Conservation (phyloP, 2,888 invertebrate species). For the Nymphalis c-album region DNA sequence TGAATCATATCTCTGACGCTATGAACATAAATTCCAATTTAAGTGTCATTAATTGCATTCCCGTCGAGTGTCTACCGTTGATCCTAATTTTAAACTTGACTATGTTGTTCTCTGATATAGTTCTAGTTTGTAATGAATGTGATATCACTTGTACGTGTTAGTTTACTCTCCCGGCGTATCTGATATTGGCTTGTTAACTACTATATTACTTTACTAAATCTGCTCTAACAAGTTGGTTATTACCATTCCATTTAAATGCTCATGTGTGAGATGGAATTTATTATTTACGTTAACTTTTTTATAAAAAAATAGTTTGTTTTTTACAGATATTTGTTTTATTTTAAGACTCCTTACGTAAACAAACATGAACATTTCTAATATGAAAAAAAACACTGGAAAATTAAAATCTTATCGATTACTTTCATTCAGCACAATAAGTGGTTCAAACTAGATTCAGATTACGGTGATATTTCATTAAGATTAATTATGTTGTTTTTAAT, state of each 20-base stretch:
- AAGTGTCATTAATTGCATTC: conserved; percentile 9
- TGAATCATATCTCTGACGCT: not conserved
- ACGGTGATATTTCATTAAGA: too few relatives aligned
- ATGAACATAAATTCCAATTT: not conserved
- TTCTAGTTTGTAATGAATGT: conserved; percentile 43
- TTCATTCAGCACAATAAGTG: too few relatives aligned
- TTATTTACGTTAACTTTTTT: too few relatives aligned
- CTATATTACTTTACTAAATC: conserved; percentile 30
- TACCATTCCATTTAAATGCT: not conserved
- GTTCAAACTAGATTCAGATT: too few relatives aligned
- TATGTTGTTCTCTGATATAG: conserved; percentile 34
- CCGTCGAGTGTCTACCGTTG: conserved; percentile 27
- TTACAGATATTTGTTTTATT: too few relatives aligned
- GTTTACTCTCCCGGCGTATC: conserved; percentile 38
- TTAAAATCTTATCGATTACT: too few relatives aligned
- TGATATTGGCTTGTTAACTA: conserved; percentile 39
- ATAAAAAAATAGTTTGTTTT: too few relatives aligned
- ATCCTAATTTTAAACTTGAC: conserved; percentile 34
- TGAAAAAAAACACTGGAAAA: too few relatives aligned
- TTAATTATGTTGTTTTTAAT: too few relatives aligned
- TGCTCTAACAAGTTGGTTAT: conserved; percentile 3
- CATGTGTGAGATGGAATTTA: too few relatives aligned
- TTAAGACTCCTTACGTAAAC: too few relatives aligned
- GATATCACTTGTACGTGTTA: conserved; percentile 39
- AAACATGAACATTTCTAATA: too few relatives aligned